Percentiles rank a stretch among this genome's conserved stretches.
These are phyloP conservation scores for Pitangus sulphuratus DNA, from an alignment of 2,797 vertebrate genomes.

Conservation along the genomic window DNA sequence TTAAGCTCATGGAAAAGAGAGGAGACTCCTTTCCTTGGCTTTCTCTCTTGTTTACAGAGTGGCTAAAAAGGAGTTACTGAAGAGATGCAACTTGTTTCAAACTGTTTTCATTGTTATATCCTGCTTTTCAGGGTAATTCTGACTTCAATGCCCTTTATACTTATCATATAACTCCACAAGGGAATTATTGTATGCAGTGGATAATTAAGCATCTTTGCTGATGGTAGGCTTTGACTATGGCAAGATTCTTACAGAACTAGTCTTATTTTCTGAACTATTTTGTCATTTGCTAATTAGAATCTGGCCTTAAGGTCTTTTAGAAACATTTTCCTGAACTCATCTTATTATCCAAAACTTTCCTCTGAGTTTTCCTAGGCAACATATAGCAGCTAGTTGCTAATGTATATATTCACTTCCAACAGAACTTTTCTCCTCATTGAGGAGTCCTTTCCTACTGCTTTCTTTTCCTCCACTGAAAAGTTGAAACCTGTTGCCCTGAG, in stretches of 20 bases:
- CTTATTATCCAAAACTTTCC: not conserved
- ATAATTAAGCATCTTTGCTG: conserved; percentile 62
- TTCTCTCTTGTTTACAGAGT: not conserved
- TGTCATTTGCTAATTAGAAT: conserved; percentile 44
- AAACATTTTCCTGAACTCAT: conserved; percentile 1
- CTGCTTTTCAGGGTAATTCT: conserved; percentile 1
- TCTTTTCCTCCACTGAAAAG: not conserved
- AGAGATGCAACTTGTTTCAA: not conserved
- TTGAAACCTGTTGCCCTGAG: not conserved
- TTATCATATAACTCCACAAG: conserved; percentile 20
- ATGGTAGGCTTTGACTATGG: conserved; percentile 30
- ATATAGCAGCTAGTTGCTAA: not conserved
- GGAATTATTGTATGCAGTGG: conserved; percentile 38
- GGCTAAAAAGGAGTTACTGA: not conserved
- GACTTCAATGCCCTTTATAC: conserved; percentile 32
- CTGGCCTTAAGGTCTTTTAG: conserved; percentile 25
- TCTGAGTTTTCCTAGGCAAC: not conserved
- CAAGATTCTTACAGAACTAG: not conserved
- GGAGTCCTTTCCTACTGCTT: not conserved
- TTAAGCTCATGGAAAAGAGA: not conserved
- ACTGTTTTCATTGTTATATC: not conserved
- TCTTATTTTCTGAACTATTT: conserved; percentile 43
- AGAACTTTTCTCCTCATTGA: not conserved
- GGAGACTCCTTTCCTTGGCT: not conserved
- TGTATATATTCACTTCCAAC: not conserved